These are phyloP conservation scores for Falcaria lacertinaria DNA, from an alignment of 2,888 invertebrate genomes.

Conservation along the genomic window DNA sequence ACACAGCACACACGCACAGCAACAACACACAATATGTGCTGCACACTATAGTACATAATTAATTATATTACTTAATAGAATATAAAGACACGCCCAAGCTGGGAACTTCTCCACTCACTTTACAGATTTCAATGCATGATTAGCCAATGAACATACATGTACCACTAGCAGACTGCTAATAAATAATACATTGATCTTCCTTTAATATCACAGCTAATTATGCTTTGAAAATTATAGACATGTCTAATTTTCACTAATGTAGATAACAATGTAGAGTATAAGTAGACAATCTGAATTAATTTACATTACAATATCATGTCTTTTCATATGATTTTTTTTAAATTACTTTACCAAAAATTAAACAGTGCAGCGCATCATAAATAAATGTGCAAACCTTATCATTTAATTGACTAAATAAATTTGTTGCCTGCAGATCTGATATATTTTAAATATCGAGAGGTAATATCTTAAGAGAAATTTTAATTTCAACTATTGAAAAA, in stretches of 20 bases:
- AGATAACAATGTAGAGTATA: constrained; percentile 80
- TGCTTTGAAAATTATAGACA: constrained; percentile 80
- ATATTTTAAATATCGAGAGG: constrained; percentile 78
- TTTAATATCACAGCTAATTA: constrained; percentile 80
- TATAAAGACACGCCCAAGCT: constrained; percentile 78
- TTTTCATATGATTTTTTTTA: constrained; percentile 78
- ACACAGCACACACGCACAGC: constrained; percentile 77
- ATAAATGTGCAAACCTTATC: constrained; percentile 80
- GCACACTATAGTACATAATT: constrained; percentile 77
- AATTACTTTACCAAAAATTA: constrained; percentile 79
- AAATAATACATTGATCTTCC: constrained; percentile 77
- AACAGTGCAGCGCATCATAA: constrained; percentile 81
- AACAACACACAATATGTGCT: constrained; percentile 71
- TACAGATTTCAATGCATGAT: constrained; percentile 80
- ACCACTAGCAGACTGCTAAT: constrained; percentile 76
- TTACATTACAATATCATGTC: constrained; percentile 81
- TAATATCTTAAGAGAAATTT: constrained; percentile 80
- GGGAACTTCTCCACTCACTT: constrained; percentile 71
- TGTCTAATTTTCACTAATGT: constrained; percentile 80
- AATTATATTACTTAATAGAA: constrained; percentile 75
- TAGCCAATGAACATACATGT: constrained; percentile 78
- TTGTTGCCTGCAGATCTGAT: constrained; percentile 81
- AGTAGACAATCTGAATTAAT: constrained; percentile 79
- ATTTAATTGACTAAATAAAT: constrained; percentile 81
- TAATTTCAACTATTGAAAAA: constrained; percentile 79